phyloP scores from a whole-genome alignment of 2,797 vertebrate species.

The Choloepus didactylus region DNA sequence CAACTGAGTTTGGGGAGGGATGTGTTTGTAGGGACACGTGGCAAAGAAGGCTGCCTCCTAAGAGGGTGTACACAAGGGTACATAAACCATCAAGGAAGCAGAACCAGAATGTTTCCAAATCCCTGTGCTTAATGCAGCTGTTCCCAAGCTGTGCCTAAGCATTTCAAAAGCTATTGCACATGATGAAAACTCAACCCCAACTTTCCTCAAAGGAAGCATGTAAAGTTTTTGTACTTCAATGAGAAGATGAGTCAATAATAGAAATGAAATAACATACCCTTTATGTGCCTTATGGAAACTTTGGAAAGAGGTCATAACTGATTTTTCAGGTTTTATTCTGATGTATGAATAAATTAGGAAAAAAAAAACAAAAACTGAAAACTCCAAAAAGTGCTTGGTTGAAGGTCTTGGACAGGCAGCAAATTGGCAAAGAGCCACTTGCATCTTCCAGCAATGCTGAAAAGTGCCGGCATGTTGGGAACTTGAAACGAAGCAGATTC shows the following conservation, averaged over 20 bases:
- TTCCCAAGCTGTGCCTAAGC: not conserved
- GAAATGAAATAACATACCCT: not conserved
- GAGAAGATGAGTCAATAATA: not conserved
- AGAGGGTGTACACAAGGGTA: not conserved
- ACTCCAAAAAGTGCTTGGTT: not conserved
- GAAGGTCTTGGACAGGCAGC: not conserved
- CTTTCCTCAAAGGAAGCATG: not conserved
- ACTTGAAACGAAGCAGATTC: not conserved
- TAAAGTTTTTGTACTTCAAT: not conserved
- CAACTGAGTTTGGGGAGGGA: not conserved
- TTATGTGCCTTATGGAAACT: not conserved
- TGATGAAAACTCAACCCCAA: not conserved
- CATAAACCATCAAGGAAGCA: not conserved
- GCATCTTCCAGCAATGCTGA: not conserved
- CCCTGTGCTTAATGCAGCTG: not conserved
- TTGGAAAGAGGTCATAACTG: not conserved
- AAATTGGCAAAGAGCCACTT: not conserved
- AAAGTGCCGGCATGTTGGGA: not conserved
- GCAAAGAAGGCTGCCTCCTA: not conserved
- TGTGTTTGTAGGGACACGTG: not conserved
- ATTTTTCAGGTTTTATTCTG: constrained; percentile 53
- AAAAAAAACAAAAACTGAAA: not conserved
- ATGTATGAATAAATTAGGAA: not conserved
- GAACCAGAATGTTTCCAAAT: not conserved
- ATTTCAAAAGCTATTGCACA: not conserved